Percentiles rank a stretch among this genome's conserved stretches.
Conservation (phyloP, 2,888 invertebrate species). For the Chalcosyrphus nemorum region DNA sequence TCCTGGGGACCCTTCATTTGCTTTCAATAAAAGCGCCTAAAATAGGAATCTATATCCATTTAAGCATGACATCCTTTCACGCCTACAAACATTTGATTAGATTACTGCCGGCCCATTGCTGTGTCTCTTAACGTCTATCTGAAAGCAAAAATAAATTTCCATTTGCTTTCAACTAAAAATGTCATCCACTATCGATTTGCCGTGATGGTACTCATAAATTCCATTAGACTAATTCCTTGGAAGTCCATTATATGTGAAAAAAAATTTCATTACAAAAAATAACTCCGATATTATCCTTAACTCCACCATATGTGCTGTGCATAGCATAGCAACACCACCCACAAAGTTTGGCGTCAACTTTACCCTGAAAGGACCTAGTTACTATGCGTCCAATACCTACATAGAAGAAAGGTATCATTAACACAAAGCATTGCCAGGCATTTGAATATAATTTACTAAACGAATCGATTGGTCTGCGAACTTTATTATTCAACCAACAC, state of each 20-base stretch:
- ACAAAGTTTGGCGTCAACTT: constrained; percentile 32
- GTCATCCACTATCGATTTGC: not conserved
- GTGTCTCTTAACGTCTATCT: not conserved
- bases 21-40: too few species aligned
- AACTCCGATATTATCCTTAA: not conserved
- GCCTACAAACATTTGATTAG: not conserved
- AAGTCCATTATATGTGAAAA: constrained; percentile 27
- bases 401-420: constrained; percentile 1
- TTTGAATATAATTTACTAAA: constrained; percentile 15
- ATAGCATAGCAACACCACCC: constrained; percentile 39
- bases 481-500: not conserved
- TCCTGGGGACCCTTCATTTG: too few species aligned
- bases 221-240: constrained; percentile 38
- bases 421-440: constrained; percentile 38
- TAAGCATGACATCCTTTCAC: not conserved
- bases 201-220: constrained; percentile 27
- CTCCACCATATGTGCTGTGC: not conserved
- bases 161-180: not conserved
- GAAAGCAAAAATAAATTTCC: not conserved
- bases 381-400: too few species aligned
- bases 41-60: too few species aligned
- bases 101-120: not conserved
- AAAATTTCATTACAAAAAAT: constrained; percentile 10
- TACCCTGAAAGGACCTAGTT: constrained; percentile 17
- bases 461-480: constrained; percentile 43